These are phyloP conservation scores for Hemibagrus wyckioides DNA, from an alignment of 2,113 vertebrate genomes.

Conservation along the genomic window DNA sequence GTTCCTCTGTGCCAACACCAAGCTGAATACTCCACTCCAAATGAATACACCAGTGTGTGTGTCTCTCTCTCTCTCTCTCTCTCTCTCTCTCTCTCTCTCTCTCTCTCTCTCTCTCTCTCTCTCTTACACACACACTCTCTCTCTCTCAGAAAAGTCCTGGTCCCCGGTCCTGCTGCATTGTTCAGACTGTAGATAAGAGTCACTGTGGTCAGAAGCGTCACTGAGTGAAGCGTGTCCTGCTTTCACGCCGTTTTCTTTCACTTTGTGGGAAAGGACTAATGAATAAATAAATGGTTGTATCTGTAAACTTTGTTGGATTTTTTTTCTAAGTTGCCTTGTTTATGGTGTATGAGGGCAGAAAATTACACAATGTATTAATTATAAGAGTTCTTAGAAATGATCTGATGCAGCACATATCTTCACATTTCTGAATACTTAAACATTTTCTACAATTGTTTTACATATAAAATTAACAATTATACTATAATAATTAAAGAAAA, in stretches of 20 bases:
- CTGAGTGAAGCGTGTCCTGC: conserved; percentile 53
- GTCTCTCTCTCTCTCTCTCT: conserved; percentile 48
- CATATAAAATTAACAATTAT: too few relatives aligned
- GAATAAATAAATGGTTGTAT: conserved; percentile 69
- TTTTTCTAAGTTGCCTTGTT: background rate
- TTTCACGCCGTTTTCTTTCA: conserved; percentile 64
- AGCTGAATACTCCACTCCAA: background rate
- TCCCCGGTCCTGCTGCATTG: conserved; percentile 48
- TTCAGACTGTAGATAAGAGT: conserved; percentile 67
- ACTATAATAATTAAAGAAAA: too few relatives aligned
- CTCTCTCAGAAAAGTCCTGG: too few relatives aligned
- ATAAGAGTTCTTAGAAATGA: too few relatives aligned
- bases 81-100: conserved; percentile 32
- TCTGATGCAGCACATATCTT: background rate
- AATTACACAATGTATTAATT: too few relatives aligned
- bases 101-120: conserved; percentile 49
- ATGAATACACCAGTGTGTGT: conserved; percentile 7
- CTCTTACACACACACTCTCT: conserved; percentile 49
- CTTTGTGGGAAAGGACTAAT: conserved; percentile 67
- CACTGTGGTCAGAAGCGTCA: conserved; percentile 56
- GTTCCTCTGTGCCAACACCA: conserved; percentile 38
- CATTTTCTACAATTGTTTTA: background rate
- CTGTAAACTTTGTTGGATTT: conserved; percentile 42
- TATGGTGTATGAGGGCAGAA: background rate
- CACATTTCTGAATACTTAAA: background rate